Evolutionary conservation across 2,797 vertebrate genomes (phyloP).

Genomic region (Lacerta viridis): DNA sequence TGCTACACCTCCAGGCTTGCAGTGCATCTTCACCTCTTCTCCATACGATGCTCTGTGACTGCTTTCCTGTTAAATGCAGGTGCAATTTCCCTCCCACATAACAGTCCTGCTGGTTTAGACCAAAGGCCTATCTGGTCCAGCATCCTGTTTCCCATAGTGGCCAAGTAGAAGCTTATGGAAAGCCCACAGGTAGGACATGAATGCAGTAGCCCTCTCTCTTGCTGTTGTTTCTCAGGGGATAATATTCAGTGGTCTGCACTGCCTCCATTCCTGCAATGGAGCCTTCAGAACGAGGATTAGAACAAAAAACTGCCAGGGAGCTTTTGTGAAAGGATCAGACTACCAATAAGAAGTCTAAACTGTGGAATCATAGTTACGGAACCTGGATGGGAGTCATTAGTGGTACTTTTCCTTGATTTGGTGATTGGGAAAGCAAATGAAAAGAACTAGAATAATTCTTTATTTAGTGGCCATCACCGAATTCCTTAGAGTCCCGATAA

Average conservation of each 20-base stretch:
- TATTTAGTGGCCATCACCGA: background rate
- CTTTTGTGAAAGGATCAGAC: background rate
- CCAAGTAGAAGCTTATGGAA: background rate
- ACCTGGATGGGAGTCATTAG: background rate
- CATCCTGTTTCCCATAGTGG: background rate
- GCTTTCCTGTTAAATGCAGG: background rate
- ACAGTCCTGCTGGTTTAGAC: background rate
- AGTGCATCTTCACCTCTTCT: background rate
- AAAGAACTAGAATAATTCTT: constrained; percentile 10
- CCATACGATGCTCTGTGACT: background rate
- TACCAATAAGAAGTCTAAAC: background rate
- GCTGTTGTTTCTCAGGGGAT: background rate
- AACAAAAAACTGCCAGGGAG: background rate
- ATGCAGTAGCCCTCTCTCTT: background rate
- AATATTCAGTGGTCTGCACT: background rate
- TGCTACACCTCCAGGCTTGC: background rate
- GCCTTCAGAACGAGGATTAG: background rate
- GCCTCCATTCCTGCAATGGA: background rate
- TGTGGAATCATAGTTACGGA: background rate
- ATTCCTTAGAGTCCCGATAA: background rate
- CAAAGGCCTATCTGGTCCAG: too few relatives aligned
- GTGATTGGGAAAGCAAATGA: background rate
- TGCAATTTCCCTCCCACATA: constrained; percentile 6
- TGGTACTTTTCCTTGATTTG: background rate
- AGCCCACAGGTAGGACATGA: background rate